Percentiles rank a stretch among this genome's conserved stretches.
Evolutionary conservation across 2,888 invertebrate species (phyloP).

Genomic region (Autographa pulchrina): DNA sequence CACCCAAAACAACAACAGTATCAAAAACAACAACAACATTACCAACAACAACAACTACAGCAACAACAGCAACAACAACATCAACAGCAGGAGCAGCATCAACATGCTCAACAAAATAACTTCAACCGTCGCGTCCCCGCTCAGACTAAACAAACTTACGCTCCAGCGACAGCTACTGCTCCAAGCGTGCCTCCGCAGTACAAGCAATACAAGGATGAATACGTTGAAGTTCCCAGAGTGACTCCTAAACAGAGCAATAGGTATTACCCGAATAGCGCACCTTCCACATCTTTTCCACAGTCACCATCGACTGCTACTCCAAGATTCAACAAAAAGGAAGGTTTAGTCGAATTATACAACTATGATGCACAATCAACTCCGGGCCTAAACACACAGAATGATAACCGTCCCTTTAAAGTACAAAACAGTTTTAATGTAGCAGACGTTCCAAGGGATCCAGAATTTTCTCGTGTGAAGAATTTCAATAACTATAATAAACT

Average conservation of each 20-base stretch:
- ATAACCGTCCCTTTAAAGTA: conserved; percentile 78
- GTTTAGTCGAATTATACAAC: conserved; percentile 83
- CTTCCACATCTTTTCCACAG: conserved; percentile 73
- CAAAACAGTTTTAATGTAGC: conserved; percentile 79
- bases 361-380: conserved; percentile 83
- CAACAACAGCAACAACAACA: background rate
- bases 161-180: conserved; percentile 65
- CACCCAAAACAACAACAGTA: conserved; percentile 38
- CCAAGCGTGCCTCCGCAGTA: conserved; percentile 80
- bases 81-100: conserved; percentile 24
- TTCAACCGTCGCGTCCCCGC: conserved; percentile 67
- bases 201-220: conserved; percentile 82
- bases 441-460: conserved; percentile 72
- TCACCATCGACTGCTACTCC: conserved; percentile 70
- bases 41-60: conserved; percentile 46
- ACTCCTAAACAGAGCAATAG: conserved; percentile 77
- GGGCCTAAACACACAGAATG: conserved; percentile 72
- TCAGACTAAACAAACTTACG: conserved; percentile 66
- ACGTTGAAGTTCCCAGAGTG: conserved; percentile 84
- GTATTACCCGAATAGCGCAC: conserved; percentile 71
- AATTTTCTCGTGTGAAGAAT: conserved; percentile 72
- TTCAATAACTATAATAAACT: conserved; percentile 61
- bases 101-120: conserved; percentile 53
- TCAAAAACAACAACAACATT: conserved; percentile 56
- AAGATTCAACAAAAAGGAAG: conserved; percentile 81